Conservation (phyloP, 2,797 vertebrate species). For the Oreonectes daqikongensis region DNA sequence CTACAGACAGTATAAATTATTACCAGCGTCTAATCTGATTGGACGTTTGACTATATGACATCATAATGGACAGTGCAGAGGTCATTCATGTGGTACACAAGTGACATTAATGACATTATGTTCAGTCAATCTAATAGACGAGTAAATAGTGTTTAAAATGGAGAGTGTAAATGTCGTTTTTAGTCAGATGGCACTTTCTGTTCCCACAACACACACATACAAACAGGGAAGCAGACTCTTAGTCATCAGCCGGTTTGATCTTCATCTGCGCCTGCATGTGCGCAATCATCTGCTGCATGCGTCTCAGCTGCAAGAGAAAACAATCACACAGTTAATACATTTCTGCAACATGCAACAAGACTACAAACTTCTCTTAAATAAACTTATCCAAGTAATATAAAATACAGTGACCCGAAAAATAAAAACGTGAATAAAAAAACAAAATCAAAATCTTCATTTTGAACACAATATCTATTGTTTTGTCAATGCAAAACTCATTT, state of each 20-base stretch:
- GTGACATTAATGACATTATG: constrained; percentile 2
- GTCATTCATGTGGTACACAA: neutral
- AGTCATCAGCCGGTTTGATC: constrained; percentile 84
- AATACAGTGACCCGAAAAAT: too few relatives aligned
- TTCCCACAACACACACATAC: constrained; percentile 11
- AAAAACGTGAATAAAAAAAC: too few relatives aligned
- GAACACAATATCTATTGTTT: too few relatives aligned
- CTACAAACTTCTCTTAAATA: too few relatives aligned
- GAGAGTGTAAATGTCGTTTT: neutral
- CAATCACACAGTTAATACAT: neutral
- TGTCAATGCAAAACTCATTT: neutral
- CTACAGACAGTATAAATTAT: constrained; percentile 4
- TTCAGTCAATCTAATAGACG: constrained; percentile 1
- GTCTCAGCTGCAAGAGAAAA: constrained; percentile 75
- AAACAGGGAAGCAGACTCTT: constrained; percentile 40
- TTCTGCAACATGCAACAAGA: neutral
- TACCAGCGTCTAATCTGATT: neutral
- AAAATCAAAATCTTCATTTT: too few relatives aligned
- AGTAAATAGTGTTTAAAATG: constrained; percentile 27
- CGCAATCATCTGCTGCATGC: constrained; percentile 91
- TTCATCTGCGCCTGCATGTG: constrained; percentile 91
- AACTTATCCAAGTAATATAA: too few relatives aligned
- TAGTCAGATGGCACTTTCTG: constrained; percentile 14
- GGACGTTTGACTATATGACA: neutral
- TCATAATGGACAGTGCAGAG: constrained; percentile 3